phyloP scores from a whole-genome alignment of 2,113 vertebrate genomes.

The Rhea americana region DNA sequence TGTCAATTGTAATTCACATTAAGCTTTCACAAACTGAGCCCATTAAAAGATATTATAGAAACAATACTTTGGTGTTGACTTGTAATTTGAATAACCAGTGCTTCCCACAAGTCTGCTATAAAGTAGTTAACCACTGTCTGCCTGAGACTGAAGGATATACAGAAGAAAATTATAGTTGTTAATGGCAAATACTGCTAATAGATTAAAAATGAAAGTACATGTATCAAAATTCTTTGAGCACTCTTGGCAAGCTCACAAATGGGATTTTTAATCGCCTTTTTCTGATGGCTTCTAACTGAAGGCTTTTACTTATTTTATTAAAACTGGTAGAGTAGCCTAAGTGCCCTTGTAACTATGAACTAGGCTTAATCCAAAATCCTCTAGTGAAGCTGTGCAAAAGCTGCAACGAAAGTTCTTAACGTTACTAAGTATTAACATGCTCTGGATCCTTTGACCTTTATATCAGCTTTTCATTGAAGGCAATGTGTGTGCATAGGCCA shows the following conservation, averaged over 20 bases:
- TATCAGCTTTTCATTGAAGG: not conserved
- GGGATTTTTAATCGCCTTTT: not conserved
- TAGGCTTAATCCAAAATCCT: slow-evolving; percentile 25
- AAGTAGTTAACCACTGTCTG: not conserved
- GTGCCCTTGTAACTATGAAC: not conserved
- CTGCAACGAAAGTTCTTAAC: not conserved
- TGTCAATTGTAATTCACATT: not conserved
- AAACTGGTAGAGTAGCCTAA: not conserved
- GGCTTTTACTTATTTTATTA: slow-evolving; percentile 32
- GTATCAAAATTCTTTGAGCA: not conserved
- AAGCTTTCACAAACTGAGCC: too few species aligned
- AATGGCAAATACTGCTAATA: not conserved
- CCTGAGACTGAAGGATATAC: not conserved
- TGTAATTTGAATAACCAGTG: not conserved
- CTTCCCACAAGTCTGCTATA: not conserved
- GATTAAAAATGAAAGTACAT: not conserved
- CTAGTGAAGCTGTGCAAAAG: slow-evolving; percentile 1
- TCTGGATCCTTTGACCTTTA: slow-evolving; percentile 6
- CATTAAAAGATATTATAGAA: not conserved
- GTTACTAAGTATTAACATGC: not conserved
- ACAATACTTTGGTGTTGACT: not conserved
- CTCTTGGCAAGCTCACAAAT: not conserved
- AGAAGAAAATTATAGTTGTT: not conserved
- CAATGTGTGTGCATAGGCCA: not conserved
- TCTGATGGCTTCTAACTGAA: slow-evolving; percentile 18